Percentiles rank a stretch among this genome's conserved stretches.
Evolutionary conservation across 2,888 invertebrate genomes (phyloP).

Genomic region (Acanthosepion esculentum): DNA sequence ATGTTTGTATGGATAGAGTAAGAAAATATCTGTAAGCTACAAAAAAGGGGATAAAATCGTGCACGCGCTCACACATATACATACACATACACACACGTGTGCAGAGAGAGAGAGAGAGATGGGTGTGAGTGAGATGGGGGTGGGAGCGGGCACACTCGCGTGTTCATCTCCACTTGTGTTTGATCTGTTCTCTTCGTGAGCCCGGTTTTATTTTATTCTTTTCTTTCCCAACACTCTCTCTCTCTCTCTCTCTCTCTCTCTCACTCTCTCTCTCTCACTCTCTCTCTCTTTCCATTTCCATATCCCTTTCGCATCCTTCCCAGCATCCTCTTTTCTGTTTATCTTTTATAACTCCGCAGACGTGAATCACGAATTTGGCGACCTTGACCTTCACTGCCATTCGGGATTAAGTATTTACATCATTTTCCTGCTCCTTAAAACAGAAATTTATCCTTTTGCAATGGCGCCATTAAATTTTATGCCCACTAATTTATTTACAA

Average conservation of each 20-base stretch:
- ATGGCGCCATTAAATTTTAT: too few species aligned
- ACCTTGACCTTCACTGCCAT: not conserved
- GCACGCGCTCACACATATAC: not conserved
- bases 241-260: not conserved
- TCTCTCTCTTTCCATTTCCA: not conserved
- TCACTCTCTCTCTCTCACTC: not conserved
- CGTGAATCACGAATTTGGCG: not conserved
- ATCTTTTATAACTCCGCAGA: not conserved
- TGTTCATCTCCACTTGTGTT: too few species aligned
- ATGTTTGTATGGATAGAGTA: not conserved
- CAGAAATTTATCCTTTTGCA: not conserved
- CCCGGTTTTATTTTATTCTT: not conserved
- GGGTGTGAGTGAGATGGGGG: too few species aligned
- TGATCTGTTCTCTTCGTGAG: too few species aligned
- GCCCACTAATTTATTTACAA: too few species aligned
- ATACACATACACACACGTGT: not conserved
- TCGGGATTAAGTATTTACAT: not conserved
- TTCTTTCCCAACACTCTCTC: not conserved
- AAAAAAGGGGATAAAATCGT: not conserved
- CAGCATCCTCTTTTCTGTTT: not conserved
- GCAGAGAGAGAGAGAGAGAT: too few species aligned
- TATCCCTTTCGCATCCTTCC: not conserved
- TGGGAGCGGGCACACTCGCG: too few species aligned
- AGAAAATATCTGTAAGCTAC: not conserved
- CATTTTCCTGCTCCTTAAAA: not conserved